Evolutionary conservation across 2,113 vertebrate species (phyloP), one percentile per base, ranked within the genome.

Genomic region (Gambusia affinis): DNA sequence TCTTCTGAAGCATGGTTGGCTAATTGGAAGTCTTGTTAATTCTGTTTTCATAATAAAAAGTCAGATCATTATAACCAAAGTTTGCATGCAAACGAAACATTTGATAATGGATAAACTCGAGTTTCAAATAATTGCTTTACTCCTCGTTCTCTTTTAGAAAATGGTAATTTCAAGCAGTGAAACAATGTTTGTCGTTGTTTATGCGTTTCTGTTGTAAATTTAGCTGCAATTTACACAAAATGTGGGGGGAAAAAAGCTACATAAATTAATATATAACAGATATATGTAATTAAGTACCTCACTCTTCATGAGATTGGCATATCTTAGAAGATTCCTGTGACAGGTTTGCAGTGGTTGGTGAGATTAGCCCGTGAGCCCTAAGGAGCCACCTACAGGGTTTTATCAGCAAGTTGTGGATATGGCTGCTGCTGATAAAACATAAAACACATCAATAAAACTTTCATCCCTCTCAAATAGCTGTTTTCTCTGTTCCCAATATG

Each of bases 401-500:
- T 39, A 85, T 51, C 87, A 84, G 88, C 87, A 79, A 78, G 88
- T 19, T 37, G 72, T 81, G 84, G 76, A 87, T 87, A 63, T 91
- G 91, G 75, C 86, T 75, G 79, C 87, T 47, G 83, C 87, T 70
- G 92, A 94, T 94, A 93, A 94, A 82, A 79, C 87, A 74, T 67
- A 71, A 78, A 75, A 67, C 78, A 87, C 87, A 83, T 91, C 78
- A 89, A 82, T 90, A 79, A 77, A 81, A 81, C 73, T 65, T 85
- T 72, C 64, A 85, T 87, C 84, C 84, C 75, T 76, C 64, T 78
- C 72, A 73, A 87, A 82, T 30, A 51, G 31, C 5, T 12, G 29
- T 35, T 67, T 54, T 42, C 35, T 60, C 33, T 60, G 61, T 61
- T 63, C 35, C 35, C 35, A 68, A 79, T 64, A 71, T 33, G 62